phyloP scores from a whole-genome alignment of 2,888 invertebrate species.

The Brachyopa scutellaris region DNA sequence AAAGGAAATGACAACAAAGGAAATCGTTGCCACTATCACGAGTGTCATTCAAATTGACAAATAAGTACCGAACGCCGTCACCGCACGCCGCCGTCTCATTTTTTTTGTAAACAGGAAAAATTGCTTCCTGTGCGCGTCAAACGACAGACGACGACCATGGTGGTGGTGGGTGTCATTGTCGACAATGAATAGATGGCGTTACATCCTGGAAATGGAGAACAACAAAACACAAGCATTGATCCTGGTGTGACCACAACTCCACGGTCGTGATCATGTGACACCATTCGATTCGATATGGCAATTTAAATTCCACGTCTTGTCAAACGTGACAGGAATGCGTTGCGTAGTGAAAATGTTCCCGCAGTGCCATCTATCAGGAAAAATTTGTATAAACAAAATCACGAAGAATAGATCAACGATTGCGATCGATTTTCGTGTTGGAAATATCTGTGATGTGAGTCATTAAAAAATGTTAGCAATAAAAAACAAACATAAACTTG shows the following conservation, averaged over 20 bases:
- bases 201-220: conserved; percentile 61
- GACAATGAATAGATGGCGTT: conserved; percentile 68
- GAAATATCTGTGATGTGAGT: conserved; percentile 31
- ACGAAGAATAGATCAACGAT: not conserved
- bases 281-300: conserved; percentile 50
- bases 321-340: conserved; percentile 64
- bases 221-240: conserved; percentile 12
- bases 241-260: conserved; percentile 50
- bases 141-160: conserved; percentile 17
- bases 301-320: conserved; percentile 60
- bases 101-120: conserved; percentile 69
- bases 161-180: conserved; percentile 60
- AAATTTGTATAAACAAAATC: too few species aligned
- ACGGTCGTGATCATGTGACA: conserved; percentile 47
- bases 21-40: conserved; percentile 70
- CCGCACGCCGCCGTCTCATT: not conserved
- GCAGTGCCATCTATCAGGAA: conserved; percentile 24
- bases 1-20: conserved; percentile 73
- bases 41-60: conserved; percentile 71
- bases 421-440: conserved; percentile 30
- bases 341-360: conserved; percentile 24
- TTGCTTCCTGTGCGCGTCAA: conserved; percentile 62
- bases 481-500: conserved; percentile 7
- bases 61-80: conserved; percentile 57
- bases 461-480: conserved; percentile 29